phyloP scores from a whole-genome alignment of 2,797 vertebrate species.

The Trichosurus vulpecula region DNA sequence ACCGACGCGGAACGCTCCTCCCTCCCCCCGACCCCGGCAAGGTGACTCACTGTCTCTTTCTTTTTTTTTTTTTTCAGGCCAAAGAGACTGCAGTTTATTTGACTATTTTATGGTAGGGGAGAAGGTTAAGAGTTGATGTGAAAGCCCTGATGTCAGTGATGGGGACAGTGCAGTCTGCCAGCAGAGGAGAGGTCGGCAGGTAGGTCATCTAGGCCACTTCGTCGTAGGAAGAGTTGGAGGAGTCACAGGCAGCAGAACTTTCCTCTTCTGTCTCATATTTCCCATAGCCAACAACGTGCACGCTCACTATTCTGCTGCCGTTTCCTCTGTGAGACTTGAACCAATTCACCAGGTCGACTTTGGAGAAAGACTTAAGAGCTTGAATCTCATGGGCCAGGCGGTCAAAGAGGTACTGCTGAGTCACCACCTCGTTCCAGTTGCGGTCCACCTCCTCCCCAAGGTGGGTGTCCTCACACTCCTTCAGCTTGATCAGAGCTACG shows the following conservation, averaged over 20 bases:
- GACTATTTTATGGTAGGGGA: slow-evolving; percentile 96
- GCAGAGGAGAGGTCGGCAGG: slow-evolving; percentile 85
- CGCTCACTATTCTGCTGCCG: slow-evolving; percentile 90
- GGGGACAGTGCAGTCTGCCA: slow-evolving; percentile 80
- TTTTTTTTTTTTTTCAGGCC: no score
- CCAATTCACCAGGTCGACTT: slow-evolving; percentile 91
- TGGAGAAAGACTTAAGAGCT: slow-evolving; percentile 91
- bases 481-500: slow-evolving; percentile 94
- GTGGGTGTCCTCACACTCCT: slow-evolving; percentile 95
- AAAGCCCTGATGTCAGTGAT: slow-evolving; percentile 93
- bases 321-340: slow-evolving; percentile 88
- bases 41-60: no score
- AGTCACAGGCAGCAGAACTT: slow-evolving; percentile 65
- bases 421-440: slow-evolving; percentile 96
- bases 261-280: slow-evolving; percentile 88
- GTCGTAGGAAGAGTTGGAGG: slow-evolving; percentile 85
- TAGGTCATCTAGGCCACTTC: slow-evolving; percentile 91
- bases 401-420: slow-evolving; percentile 94
- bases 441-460: slow-evolving; percentile 97
- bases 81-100: slow-evolving; percentile 84
- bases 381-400: slow-evolving; percentile 94
- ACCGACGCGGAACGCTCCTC: no score
- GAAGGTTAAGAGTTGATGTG: slow-evolving; percentile 90
- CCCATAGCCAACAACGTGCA: slow-evolving; percentile 95
- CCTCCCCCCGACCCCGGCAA: no score